Evolutionary conservation across 2,888 invertebrate genomes (phyloP).

Genomic region (Bombylius major): DNA sequence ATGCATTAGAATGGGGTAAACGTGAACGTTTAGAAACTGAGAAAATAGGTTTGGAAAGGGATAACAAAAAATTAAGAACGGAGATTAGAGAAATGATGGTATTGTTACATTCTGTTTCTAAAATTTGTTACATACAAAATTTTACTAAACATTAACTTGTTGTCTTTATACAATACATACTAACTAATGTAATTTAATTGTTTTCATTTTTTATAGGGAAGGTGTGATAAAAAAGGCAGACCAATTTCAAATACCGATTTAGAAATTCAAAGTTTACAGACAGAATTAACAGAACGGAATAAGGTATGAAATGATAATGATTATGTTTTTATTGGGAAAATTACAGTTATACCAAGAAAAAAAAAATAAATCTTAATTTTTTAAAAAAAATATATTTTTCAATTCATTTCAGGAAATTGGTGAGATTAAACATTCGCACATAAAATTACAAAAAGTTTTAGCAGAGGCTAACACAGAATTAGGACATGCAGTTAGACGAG

Average conservation of each 20-base stretch:
- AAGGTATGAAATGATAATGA: constrained; percentile 36
- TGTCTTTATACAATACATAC: too few relatives aligned
- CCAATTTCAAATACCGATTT: constrained; percentile 50
- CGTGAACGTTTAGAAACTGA: constrained; percentile 83
- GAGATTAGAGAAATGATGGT: constrained; percentile 54
- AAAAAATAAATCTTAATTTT: background rate
- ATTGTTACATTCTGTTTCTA: background rate
- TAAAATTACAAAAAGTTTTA: constrained; percentile 65
- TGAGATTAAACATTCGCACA: constrained; percentile 58
- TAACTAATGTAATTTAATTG: too few relatives aligned
- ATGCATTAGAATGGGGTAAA: constrained; percentile 88
- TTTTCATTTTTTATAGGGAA: constrained; percentile 36
- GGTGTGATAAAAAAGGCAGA: constrained; percentile 52
- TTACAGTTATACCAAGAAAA: background rate
- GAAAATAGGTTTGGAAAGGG: constrained; percentile 72
- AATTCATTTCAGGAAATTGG: constrained; percentile 45
- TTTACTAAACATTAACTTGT: too few relatives aligned
- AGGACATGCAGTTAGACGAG: constrained; percentile 59
- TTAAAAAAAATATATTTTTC: too few relatives aligned
- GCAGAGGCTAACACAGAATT: constrained; percentile 65
- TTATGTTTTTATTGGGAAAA: background rate
- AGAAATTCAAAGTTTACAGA: constrained; percentile 50
- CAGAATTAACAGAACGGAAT: constrained; percentile 51
- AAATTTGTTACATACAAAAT: too few relatives aligned
- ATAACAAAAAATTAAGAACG: constrained; percentile 67